Base-by-base conservation (phyloP, 1,140 invertebrate species). In the Drosophila nebulosa region DNA sequence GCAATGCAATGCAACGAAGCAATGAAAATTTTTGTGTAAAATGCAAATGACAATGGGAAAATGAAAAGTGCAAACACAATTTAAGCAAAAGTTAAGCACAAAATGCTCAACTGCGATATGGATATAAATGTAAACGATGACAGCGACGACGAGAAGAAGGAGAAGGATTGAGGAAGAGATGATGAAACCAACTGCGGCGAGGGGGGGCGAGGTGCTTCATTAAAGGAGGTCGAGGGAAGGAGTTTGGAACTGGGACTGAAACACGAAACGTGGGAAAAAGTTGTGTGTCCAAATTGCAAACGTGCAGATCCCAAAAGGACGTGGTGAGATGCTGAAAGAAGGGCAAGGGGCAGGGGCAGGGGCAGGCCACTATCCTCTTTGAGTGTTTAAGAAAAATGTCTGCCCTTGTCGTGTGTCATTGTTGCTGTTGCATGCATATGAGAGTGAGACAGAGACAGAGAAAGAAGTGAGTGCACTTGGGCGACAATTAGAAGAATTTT, bases 401-500 rank as follows among this genome's bases (percentile, higher is more conserved):
- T 80, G 73, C 63, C 77, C 73, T 79, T 80, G 80, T 84, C 67
- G 72, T 63, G 57, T 84, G 75, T 56, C 75, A 75, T 79, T 79
- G 79, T 72, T 62, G 70, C 69, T 73, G 71, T 50, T 79, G 81
- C 80, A 86, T 84, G 81, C 77, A 84, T 85, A 84, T 84, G 69
- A 65, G 77, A 83, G 26, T 30, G 39, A 55, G 39, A 46, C 42
- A 16, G 2, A 50, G 39, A 61, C 21, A 27, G 21, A 42, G 57
- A 36, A 12, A 58, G 32, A 26, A 14, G 16, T 55, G 30, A 55
- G 69, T 86, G 77, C 78, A 86, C 81, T 85, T 80, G 66, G 74
- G 61, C 66, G 69, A 85, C 80, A 85, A 85, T 85, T 85, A 85
- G 80, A 81, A 78, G 79, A 86, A 64, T 86, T 80, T 76, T 73